These are phyloP conservation scores for Rhynchonycteris naso DNA, from an alignment of 2,797 vertebrate species.

Conservation along the genomic window DNA sequence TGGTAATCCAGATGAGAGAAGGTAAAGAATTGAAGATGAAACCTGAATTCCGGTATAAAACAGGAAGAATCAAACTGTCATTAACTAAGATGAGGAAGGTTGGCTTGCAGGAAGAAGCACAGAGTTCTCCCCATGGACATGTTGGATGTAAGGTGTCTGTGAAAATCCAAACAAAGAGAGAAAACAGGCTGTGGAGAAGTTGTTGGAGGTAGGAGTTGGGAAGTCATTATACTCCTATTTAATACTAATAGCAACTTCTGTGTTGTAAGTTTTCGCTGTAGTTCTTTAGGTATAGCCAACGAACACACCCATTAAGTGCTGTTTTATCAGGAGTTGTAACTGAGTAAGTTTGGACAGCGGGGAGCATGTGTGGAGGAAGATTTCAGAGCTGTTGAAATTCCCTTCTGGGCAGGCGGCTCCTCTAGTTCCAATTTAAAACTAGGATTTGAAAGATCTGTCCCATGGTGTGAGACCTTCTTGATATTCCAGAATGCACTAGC, in stretches of 20 bases:
- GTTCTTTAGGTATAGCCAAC: background rate
- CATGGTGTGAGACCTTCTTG: background rate
- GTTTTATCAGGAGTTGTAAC: background rate
- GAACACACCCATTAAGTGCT: background rate
- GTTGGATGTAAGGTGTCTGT: background rate
- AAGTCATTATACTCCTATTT: background rate
- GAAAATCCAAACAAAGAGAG: background rate
- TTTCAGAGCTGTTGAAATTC: background rate
- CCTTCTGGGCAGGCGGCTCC: background rate
- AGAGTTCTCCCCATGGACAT: background rate
- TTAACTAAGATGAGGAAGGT: background rate
- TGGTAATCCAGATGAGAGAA: background rate
- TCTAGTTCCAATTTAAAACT: background rate
- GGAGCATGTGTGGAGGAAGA: background rate
- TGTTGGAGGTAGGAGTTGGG: background rate
- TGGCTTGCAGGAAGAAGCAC: background rate
- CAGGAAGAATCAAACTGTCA: background rate
- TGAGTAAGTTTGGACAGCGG: background rate
- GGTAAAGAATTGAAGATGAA: background rate
- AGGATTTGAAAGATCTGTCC: background rate
- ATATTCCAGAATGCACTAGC: background rate
- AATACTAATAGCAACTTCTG: background rate
- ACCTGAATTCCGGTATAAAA: background rate
- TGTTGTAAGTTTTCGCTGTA: background rate
- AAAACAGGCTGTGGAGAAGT: background rate